These are phyloP conservation scores for Catamblyrhynchus diadema DNA, from an alignment of 2,797 vertebrate species.

Conservation along the genomic window DNA sequence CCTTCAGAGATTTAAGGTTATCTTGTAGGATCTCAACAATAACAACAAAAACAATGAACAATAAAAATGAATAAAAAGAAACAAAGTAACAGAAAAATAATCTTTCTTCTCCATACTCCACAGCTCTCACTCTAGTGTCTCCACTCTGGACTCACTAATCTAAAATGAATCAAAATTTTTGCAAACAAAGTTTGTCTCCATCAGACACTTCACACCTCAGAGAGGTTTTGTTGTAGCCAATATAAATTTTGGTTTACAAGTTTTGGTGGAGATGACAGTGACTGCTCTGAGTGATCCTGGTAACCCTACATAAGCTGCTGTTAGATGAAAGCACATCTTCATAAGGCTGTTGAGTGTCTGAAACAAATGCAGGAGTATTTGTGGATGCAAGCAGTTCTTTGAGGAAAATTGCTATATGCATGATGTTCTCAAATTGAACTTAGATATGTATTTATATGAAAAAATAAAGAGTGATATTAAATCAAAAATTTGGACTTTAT, in stretches of 20 bases:
- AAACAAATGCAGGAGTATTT: not conserved
- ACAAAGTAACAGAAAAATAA: not conserved
- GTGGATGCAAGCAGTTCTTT: not conserved
- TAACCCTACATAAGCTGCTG: conserved; percentile 72
- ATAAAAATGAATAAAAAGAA: not conserved
- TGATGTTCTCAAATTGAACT: not conserved
- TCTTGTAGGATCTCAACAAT: not conserved
- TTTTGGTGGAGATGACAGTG: not conserved
- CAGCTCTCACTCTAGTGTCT: not conserved
- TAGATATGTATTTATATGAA: rapidly evolving
- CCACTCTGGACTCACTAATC: not conserved
- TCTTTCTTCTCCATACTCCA: not conserved
- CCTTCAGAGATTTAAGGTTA: not conserved
- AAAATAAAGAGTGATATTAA: not conserved
- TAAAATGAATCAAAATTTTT: not conserved
- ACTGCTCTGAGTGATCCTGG: not conserved
- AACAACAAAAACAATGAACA: not conserved
- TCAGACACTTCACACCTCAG: not conserved
- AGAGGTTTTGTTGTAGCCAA: not conserved
- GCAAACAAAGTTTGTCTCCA: not conserved
- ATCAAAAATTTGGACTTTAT: rapidly evolving
- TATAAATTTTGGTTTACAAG: rapidly evolving
- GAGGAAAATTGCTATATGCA: not conserved
- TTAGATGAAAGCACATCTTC: conserved; percentile 38
- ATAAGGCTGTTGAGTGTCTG: conserved; percentile 41